Evolutionary conservation across 2,888 invertebrate species (phyloP).

Genomic region (Scelioninae gen. 2): DNA sequence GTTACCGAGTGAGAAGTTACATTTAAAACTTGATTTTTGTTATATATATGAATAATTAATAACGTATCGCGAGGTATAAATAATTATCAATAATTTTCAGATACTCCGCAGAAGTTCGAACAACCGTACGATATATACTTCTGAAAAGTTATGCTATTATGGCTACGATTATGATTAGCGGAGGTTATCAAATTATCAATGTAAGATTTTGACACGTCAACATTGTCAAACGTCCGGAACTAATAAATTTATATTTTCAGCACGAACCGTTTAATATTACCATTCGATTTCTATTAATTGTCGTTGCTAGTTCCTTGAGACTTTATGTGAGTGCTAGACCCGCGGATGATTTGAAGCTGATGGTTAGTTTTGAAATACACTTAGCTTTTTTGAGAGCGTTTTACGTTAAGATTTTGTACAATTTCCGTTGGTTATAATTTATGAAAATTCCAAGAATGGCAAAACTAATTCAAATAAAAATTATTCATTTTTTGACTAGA

Average conservation of each 20-base stretch:
- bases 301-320: neutral
- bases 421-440: no score
- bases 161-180: neutral
- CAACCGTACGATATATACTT: neutral
- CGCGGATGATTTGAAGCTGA: slow-evolving; percentile 10
- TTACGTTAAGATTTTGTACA: no score
- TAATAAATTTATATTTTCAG: slow-evolving; percentile 11
- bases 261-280: slow-evolving; percentile 2
- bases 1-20: no score
- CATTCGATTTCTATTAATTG: neutral
- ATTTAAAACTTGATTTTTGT: no score
- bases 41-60: no score
- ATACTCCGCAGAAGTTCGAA: neutral
- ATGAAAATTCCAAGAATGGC: no score
- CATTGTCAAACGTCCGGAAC: neutral
- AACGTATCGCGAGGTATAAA: no score
- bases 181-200: slow-evolving; percentile 16
- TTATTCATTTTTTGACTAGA: no score
- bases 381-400: no score
- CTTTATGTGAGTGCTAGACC: slow-evolving; percentile 6
- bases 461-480: no score
- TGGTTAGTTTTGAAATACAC: neutral
- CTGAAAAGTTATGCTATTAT: slow-evolving; percentile 15
- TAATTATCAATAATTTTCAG: no score
- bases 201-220: slow-evolving; percentile 1